Evolutionary conservation across 2,888 invertebrate genomes (phyloP), one percentile per base, ranked within the genome.

Genomic region (Idaea straminata): DNA sequence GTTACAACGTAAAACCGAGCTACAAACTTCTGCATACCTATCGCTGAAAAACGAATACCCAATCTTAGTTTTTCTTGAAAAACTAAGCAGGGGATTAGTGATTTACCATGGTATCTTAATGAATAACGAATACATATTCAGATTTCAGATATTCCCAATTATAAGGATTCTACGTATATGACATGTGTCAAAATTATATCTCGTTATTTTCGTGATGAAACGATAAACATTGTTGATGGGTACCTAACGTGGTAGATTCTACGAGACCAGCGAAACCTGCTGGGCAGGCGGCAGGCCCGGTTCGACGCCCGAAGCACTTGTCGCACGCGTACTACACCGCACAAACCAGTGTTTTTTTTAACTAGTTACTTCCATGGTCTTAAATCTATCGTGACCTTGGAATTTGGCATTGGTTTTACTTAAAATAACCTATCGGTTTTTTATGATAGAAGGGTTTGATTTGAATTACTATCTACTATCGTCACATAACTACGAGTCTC

Each of bases 251-350:
- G 64, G 73, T 68, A 61, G 69, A 71, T 69, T 25, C 25, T 25
- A 25, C 25, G 25, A 71, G 73, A 74, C 74, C 79, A 73, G 79
- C 77, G 76, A 82, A 85, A 88, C 88, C 88, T 84, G 89, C 86
- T 81, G 83, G 77, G 77, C 84, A 76, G 76, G 83, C 83, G 82
- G 78, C 82, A 88, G 88, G 87, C 89, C 88, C 83, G 78, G 86
- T 77, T 85, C 87, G 86, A 70, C 77, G 69, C 2, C 10, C 47
- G 47, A 79, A 76, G 76, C 85, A 87, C 87, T 87, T 87, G 84
- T 80, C 82, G 81, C 76, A 72, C 68, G 59, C 59, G 25, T 25
- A 25, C 25, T 25, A 67, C 69, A 70, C 67, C 71, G 73, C 66
- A 71, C 71, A 71, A 68, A 68, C 76, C 72, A 73, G 74, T 74